These are phyloP conservation scores for Calephelis perditalis DNA, from an alignment of 2,888 invertebrate genomes.

Conservation along the genomic window DNA sequence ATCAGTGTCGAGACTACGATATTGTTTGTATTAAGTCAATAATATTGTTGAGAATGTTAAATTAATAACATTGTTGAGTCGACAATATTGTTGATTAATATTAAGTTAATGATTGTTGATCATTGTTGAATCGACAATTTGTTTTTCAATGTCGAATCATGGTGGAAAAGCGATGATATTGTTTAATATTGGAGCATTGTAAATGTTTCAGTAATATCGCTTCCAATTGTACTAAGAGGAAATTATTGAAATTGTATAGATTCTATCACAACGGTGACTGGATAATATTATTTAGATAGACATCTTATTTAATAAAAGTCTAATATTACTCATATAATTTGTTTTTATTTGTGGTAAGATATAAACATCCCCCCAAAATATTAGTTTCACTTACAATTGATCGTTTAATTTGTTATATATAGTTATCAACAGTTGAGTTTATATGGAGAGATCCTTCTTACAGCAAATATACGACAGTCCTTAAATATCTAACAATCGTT, in stretches of 20 bases:
- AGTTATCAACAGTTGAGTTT: too few species aligned
- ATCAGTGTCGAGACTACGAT: too few species aligned
- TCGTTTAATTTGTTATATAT: too few species aligned
- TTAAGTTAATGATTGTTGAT: background rate
- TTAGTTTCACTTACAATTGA: too few species aligned
- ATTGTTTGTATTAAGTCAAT: background rate
- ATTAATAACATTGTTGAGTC: background rate
- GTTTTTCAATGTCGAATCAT: background rate
- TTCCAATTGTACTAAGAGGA: conserved; percentile 5
- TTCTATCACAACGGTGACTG: conserved; percentile 13
- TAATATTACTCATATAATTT: conserved; percentile 6
- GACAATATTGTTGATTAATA: background rate
- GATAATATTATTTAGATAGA: conserved; percentile 14
- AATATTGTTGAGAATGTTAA: background rate
- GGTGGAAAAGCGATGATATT: background rate
- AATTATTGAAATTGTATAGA: conserved; percentile 12
- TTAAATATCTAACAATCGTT: too few species aligned
- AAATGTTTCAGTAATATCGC: conserved; percentile 4
- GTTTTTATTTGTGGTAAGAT: conserved; percentile 7
- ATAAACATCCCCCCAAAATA: too few species aligned
- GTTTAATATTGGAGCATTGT: background rate
- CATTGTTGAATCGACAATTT: background rate
- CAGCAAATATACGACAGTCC: too few species aligned
- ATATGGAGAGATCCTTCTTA: too few species aligned
- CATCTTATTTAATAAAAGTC: conserved; percentile 12